Conservation (phyloP, 2,113 vertebrate genomes). For the Pogonocichla stellata region DNA sequence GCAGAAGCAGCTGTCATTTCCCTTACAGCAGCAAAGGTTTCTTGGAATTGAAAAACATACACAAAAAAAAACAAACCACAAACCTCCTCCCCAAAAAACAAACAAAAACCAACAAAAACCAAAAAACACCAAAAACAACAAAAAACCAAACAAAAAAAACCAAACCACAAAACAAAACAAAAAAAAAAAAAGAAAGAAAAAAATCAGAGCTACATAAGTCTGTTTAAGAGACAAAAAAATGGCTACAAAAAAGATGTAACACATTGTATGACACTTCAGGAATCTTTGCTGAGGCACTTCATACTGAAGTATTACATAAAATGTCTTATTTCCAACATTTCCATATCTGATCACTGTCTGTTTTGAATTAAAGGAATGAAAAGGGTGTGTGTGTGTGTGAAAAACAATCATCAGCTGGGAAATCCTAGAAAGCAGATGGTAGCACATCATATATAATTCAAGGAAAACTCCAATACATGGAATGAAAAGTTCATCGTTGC, state of each 20-base stretch:
- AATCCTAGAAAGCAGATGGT: neutral
- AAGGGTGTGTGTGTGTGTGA: no score
- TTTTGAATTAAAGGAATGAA: neutral
- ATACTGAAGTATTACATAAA: accelerated
- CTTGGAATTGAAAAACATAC: neutral
- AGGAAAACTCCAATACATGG: neutral
- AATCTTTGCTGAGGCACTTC: neutral
- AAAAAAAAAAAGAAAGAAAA: no score
- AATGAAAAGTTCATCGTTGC: neutral
- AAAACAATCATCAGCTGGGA: neutral
- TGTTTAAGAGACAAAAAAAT: neutral
- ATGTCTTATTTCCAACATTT: neutral
- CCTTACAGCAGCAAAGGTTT: neutral
- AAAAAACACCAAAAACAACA: no score
- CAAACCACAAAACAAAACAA: no score
- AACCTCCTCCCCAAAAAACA: no score
- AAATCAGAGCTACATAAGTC: neutral
- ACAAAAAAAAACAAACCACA: neutral
- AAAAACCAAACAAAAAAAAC: no score
- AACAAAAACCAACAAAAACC: no score
- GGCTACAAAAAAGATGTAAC: neutral
- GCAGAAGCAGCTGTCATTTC: neutral
- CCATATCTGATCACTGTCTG: neutral
- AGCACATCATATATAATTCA: neutral
- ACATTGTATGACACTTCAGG: neutral